Evolutionary conservation across 2,888 invertebrate genomes (phyloP).

Genomic region (Thecophora atra): DNA sequence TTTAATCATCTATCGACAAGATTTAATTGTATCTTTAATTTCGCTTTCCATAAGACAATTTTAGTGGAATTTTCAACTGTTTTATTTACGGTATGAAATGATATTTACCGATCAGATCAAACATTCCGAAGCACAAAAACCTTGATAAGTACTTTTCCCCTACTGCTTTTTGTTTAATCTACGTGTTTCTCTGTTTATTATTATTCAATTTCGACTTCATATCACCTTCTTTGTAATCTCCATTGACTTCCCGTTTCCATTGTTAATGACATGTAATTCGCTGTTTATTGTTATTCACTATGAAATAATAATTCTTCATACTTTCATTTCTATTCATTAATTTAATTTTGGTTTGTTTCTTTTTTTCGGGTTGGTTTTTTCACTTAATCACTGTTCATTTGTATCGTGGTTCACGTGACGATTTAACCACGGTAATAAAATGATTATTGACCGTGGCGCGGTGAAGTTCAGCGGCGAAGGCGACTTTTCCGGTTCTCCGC

Average conservation of each 20-base stretch:
- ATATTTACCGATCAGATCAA: no score
- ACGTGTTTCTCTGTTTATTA: not conserved
- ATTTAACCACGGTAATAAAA: not conserved
- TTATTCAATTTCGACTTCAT: not conserved
- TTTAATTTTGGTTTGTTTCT: not conserved
- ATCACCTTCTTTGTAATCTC: not conserved
- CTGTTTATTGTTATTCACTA: not conserved
- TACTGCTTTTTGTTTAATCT: no score
- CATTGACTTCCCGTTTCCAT: not conserved
- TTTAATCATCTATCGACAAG: no score
- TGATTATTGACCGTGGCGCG: slow-evolving; percentile 8
- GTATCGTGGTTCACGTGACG: not conserved
- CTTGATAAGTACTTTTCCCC: not conserved
- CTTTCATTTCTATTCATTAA: not conserved
- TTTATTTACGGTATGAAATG: no score
- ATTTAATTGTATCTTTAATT: no score
- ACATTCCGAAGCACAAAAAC: not conserved
- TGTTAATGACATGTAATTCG: not conserved
- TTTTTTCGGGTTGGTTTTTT: not conserved
- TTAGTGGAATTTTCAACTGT: no score
- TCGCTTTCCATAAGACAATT: no score
- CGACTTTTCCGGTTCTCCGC: not conserved
- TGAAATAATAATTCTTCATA: not conserved
- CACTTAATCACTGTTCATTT: not conserved
- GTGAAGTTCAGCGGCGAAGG: not conserved